Conservation (phyloP, 2,113 vertebrate genomes). For the Alligator sinensis region DNA sequence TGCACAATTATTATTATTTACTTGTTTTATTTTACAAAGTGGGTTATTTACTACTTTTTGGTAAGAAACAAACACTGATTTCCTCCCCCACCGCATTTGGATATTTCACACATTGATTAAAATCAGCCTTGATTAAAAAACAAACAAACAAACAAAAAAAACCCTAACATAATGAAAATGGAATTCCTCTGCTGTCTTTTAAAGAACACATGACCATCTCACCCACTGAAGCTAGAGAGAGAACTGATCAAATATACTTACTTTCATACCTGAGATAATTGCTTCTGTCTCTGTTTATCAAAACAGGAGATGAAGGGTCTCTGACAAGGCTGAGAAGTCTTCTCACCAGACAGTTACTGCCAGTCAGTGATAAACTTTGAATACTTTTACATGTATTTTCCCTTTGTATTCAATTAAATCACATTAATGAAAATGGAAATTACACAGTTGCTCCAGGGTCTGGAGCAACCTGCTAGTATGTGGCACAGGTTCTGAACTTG, state of each 20-base stretch:
- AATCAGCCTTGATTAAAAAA: neutral
- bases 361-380: neutral
- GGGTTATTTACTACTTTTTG: neutral
- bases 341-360: neutral
- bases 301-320: neutral
- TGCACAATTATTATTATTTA: neutral
- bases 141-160: neutral
- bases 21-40: neutral
- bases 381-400: neutral
- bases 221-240: neutral
- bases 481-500: neutral
- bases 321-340: fast-evolving
- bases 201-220: neutral
- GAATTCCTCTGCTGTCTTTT: neutral
- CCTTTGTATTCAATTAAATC: fast-evolving
- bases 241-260: neutral
- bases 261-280: neutral
- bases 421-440: fast-evolving
- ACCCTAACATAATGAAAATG: neutral
- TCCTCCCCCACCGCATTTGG: neutral
- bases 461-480: fast-evolving
- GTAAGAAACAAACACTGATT: neutral
- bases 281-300: fast-evolving
- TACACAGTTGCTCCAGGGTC: fast-evolving
- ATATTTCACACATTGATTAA: neutral